Conservation (phyloP, 2,113 vertebrate species). For the Phyllostomus hastatus region DNA sequence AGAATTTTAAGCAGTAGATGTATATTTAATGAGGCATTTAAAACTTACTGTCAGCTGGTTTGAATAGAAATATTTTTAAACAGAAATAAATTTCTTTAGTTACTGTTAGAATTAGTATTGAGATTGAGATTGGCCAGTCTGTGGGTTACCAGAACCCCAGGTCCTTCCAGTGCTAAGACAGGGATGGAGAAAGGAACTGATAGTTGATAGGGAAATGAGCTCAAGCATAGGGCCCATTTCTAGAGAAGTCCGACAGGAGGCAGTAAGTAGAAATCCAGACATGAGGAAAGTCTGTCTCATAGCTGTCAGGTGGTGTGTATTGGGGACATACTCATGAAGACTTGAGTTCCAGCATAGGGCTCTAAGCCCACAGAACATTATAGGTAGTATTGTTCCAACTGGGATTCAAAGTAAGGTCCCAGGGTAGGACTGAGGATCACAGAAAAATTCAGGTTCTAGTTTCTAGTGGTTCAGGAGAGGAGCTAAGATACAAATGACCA, state of each 20-base stretch:
- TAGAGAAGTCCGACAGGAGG: not conserved
- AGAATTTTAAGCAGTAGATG: not conserved
- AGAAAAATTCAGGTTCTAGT: not conserved
- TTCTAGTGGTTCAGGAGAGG: not conserved
- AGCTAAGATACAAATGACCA: constrained; percentile 8
- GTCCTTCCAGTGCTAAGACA: not conserved
- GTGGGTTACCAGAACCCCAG: not conserved
- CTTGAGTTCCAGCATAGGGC: not conserved
- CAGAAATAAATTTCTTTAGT: not conserved
- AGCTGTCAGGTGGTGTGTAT: not conserved
- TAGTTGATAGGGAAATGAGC: not conserved
- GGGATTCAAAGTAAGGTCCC: not conserved
- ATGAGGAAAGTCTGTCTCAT: not conserved
- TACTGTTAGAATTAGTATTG: not conserved
- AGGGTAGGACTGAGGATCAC: not conserved
- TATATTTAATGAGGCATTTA: constrained; percentile 18
- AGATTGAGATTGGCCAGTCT: not conserved
- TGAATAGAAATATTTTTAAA: constrained; percentile 1
- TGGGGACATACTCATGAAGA: not conserved
- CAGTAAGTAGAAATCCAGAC: not conserved
- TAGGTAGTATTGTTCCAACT: not conserved
- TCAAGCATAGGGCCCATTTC: not conserved
- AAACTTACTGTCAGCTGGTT: not conserved
- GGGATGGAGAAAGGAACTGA: not conserved
- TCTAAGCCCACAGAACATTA: not conserved